Evolutionary conservation across 2,797 vertebrate genomes (phyloP), one percentile per base, ranked within the genome.

Genomic region (Betta splendens): DNA sequence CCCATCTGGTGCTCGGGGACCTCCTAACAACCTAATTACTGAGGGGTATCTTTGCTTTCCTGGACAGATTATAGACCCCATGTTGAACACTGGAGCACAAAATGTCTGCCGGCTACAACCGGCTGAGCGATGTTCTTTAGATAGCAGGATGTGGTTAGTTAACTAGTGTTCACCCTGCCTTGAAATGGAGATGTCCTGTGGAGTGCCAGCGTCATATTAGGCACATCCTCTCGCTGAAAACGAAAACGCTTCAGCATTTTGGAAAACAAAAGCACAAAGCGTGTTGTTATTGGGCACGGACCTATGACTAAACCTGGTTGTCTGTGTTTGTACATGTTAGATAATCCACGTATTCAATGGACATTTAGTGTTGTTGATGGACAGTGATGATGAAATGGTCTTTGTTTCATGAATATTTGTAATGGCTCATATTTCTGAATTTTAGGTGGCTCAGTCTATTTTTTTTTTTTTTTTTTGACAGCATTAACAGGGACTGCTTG

Each of bases 111-210:
- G 23, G 83, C 63, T 72, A 55, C 52, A 67, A 73, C 74, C 73
- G 80, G 75, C 85, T 77, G 80, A 75, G 77, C 53, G 77, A 75
- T 77, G 53, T 62, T 78, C 58, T 77, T 72, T 48, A 54, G 69
- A 74, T 28, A 56, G 62, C 77, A 81, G 81, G 78, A 87, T 84
- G 75, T 80, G 81, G 82, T 75, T 78, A 65, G 79, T 88, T 88
- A 83, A 80, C 79, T 56, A 53, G 39, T 64, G 53, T 68, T 53
- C 62, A 60, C 38, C 56, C 56, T 52, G 52, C 52, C 38, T 59
- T 69, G 58, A 81, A 77, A 72, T 28, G 25, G 58, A 67, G 69
- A 52, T 20, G 47, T 60, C 66, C 60, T 36, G 47, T 63, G 31
- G 75, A 69, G 68, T 29, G n/a, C 45, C 32, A 39, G 39, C 29